Evolutionary conservation across 2,888 invertebrate species (phyloP), one percentile per base, ranked within the genome.

Genomic region (Sericinus montela): DNA sequence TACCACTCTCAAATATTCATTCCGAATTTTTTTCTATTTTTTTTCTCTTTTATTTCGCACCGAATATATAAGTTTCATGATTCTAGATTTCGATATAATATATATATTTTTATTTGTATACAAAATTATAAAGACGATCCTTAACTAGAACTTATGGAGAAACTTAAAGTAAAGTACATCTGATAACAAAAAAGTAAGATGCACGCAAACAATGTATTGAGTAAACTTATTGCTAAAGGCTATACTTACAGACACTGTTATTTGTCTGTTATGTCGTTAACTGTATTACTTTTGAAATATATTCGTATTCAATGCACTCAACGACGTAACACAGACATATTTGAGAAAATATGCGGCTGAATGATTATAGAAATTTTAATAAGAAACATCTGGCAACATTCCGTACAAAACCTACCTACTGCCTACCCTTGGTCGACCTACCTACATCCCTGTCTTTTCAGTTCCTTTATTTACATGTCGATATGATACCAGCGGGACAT

Each of bases 401-500:
- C 69, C 80, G 64, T 87, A 87, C 73, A 87, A 87, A 86, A 84
- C 81, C 74, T 84, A 85, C 67, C 67, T 82, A 81, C 48, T 53
- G 60, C 69, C 73, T 70, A 72, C 61, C 66, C 70, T 67, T 69
- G 71, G 68, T 69, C 76, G 65, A 66, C 69, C 72, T 81, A 82
- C 59, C 73, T 80, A 75, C 69, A 63, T 83, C 84, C 84, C 83
- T 85, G 84, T 84, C 80, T 70, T 76, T 68, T 84, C 86, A 85
- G 81, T 84, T 75, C 84, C 72, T 75, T 69, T 60, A 60, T 61
- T 58, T 62, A 68, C 65, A 63, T 63, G 62, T 64, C 70, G 75
- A 80, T 80, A 82, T 80, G 70, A 80, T 58, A 57, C 72, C 75
- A 73, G 59, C 60, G 71, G 74, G 76, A 74, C 60, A n/a, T n/a